Evolutionary conservation across 2,888 invertebrate genomes (phyloP), one percentile per base, ranked within the genome.

Genomic region (Subacronicta megacephala): DNA sequence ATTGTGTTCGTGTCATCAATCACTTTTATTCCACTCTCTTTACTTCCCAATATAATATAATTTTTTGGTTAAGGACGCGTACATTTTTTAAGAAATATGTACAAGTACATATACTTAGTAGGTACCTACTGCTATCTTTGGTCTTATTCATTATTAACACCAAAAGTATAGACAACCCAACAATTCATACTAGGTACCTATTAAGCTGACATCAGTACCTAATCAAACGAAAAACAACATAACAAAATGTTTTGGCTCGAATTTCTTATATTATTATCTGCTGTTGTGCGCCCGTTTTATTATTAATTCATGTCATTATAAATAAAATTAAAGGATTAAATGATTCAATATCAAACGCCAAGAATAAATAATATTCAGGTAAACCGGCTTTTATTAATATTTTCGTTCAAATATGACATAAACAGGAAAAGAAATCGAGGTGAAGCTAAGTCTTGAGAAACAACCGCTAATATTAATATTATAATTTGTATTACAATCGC

Each of bases 371-470:
- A 71, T 58, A 64, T 71, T 72, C 53, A 56, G 62, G 51, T 62
- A 75, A 80, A 81, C 78, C 64, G 59, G 78, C n/a, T 81, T 75
- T 13, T 36, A 36, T 66, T 72, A 73, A 69, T 73, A 72, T 65
- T 65, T 73, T 74, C 40, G 70, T 46, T 73, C 64, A 54, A 69
- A 68, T 50, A 78, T 80, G 66, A 61, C 72, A 82, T 77, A 68
- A 84, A 83, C 85, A 86, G 86, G 86, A 85, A 86, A 84, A 81
- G 78, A 82, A 81, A 84, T 82, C 80, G 75, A 78, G 72, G 77
- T 76, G 71, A 78, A 63, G 62, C 58, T 62, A 68, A 56, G 56
- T 70, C 73, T 75, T 68, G 69, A 59, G 58, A 75, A 75, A 72
- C 55, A 68, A 73, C 64, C 47, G 62, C 49, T 66, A 56, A 66